Evolutionary conservation across 2,888 invertebrate species (phyloP).

Genomic region (Amphipoea oculea): DNA sequence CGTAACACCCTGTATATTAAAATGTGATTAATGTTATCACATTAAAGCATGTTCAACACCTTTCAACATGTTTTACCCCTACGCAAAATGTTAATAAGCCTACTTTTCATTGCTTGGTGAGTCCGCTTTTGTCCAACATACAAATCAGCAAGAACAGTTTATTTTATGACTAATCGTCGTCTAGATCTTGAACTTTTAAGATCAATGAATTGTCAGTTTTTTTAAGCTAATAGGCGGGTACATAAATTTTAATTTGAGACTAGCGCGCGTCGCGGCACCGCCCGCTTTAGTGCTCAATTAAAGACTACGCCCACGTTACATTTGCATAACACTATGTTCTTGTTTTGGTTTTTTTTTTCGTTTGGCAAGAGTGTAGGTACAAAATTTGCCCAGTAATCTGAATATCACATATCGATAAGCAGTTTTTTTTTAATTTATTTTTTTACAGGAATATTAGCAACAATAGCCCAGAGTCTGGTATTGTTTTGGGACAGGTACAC

Average conservation of each 20-base stretch:
- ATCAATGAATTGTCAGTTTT: constrained; percentile 55
- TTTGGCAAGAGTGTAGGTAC: background rate
- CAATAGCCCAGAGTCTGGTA: background rate
- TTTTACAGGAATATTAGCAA: no score
- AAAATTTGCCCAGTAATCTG: background rate
- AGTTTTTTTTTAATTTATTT: background rate
- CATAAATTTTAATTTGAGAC: constrained; percentile 62
- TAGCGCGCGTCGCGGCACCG: constrained; percentile 59
- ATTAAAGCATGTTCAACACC: constrained; percentile 26
- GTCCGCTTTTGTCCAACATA: background rate
- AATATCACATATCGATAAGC: background rate
- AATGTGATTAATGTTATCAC: constrained; percentile 5
- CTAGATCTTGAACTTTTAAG: constrained; percentile 13
- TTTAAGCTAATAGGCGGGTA: constrained; percentile 50
- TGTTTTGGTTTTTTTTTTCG: background rate
- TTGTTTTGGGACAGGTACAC: background rate
- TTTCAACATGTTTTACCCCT: constrained; percentile 19
- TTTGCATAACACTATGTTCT: constrained; percentile 73
- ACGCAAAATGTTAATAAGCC: constrained; percentile 13
- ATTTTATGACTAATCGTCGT: constrained; percentile 21
- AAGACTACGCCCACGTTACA: constrained; percentile 75
- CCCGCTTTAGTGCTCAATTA: constrained; percentile 80
- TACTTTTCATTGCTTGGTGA: background rate
- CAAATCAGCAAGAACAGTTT: constrained; percentile 19
- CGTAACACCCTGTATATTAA: background rate